A percentile compares a stretch with the other conserved stretches of the same genome.
Conservation (phyloP, 92 coral and sea anemone species). For the Epizoanthus rinbou region DNA sequence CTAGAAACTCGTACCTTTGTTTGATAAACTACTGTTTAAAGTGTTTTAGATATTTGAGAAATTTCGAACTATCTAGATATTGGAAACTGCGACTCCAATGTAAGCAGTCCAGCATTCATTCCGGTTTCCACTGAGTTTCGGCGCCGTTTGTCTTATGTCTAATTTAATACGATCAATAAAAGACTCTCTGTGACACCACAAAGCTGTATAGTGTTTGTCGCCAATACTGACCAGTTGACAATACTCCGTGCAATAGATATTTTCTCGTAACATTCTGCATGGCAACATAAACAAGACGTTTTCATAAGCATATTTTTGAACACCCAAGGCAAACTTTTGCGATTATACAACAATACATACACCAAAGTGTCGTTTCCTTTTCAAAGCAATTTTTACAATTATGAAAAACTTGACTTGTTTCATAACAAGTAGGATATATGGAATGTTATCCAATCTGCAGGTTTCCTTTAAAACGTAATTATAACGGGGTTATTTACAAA, state of each 20-base stretch:
- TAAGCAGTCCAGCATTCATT: background rate
- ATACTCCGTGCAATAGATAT: background rate
- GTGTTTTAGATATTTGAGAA: background rate
- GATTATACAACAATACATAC: background rate
- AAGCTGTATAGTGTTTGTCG: background rate
- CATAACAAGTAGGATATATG: background rate
- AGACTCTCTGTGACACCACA: slow-evolving; percentile 3
- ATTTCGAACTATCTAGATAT: background rate
- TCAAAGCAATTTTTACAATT: background rate
- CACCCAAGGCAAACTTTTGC: background rate
- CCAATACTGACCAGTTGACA: slow-evolving; percentile 16
- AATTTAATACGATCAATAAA: slow-evolving; percentile 42
- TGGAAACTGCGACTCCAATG: slow-evolving; percentile 9
- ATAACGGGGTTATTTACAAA: slow-evolving; percentile 14
- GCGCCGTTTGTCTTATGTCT: slow-evolving; percentile 15
- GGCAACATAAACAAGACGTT: background rate
- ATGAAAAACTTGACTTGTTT: background rate
- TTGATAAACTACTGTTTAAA: background rate
- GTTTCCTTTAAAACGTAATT: background rate
- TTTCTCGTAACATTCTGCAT: background rate
- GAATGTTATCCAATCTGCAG: background rate
- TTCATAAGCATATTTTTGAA: background rate
- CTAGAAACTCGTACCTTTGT: background rate
- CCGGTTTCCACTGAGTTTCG: slow-evolving; percentile 30
- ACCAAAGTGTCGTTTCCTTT: background rate